Evolutionary conservation across 2,888 invertebrate species (phyloP), one percentile per base, ranked within the genome.

Genomic region (Mycalesis mineus): DNA sequence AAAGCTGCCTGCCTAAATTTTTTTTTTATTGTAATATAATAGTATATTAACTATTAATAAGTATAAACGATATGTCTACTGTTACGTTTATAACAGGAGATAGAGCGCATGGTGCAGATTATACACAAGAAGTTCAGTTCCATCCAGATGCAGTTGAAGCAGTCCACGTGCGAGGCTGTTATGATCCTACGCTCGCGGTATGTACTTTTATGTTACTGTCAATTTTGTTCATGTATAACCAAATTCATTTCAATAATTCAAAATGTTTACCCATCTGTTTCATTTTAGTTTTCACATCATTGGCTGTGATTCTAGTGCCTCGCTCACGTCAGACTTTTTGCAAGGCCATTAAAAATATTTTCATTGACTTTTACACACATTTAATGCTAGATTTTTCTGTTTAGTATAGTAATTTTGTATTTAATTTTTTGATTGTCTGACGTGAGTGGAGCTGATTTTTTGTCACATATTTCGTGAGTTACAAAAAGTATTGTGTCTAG

Each of bases 111-210:
- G 98, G 98, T 98, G 61, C 97, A 97, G 87, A 98, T 98, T 71
- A 98, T 98, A 70, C 98, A 98, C 91, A 97, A 97, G 92, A 98
- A 98, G 88, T 98, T 98, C 92, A 97, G 97, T 80, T 97, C 97
- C 68, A 98, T 97, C 82, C 97, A 97, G 88, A 97, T 97, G 97
- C 99, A 99, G 91, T 91, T 99, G 74, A 99, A 99, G 87, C 99
- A 99, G 91, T 98, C 98, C 72, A 99, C 99, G 42, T 99, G 99
- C 83, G 99, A 99, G 84, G 99, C 99, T 47, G 99, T 99, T 68
- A 99, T 99, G 99, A 99, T 99, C 69, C 92, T 99, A 65, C 93
- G 98, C 77, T 97, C 97, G 65, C 88, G 89, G 89, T 89, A 61
- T 61, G 74, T 11, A 2, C 5, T 36, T 11, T 1, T 11, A 22